phyloP scores from a whole-genome alignment of 2,888 invertebrate species.

The Penaeus monodon region DNA sequence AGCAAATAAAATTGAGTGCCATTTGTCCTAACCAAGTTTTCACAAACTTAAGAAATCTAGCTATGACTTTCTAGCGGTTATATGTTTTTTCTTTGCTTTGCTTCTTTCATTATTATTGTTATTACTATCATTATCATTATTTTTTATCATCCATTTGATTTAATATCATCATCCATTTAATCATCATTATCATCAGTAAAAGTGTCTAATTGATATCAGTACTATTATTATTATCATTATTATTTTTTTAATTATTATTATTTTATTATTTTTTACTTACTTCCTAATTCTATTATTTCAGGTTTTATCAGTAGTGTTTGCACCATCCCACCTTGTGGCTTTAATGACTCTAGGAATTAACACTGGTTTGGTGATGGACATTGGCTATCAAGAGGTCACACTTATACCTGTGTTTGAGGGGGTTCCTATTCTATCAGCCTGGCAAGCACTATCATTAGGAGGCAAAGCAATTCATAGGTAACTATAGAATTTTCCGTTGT shows the following conservation, averaged over 20 bases:
- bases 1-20: too few species aligned
- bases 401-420: slow-evolving; percentile 89
- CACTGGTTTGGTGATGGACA: slow-evolving; percentile 86
- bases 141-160: too few species aligned
- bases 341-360: slow-evolving; percentile 85
- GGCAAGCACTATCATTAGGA: slow-evolving; percentile 85
- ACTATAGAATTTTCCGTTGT: slow-evolving; percentile 68
- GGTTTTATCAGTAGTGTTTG: slow-evolving; percentile 83
- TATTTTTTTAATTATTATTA: not conserved
- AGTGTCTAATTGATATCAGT: too few species aligned
- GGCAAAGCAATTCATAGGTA: slow-evolving; percentile 80
- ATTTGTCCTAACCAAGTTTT: too few species aligned
- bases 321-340: slow-evolving; percentile 87
- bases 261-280: not conserved
- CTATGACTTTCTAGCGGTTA: too few species aligned
- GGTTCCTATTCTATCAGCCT: slow-evolving; percentile 84
- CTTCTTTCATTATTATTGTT: too few species aligned
- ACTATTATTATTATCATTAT: too few species aligned
- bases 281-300: slow-evolving; percentile 67
- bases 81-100: too few species aligned
- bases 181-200: too few species aligned
- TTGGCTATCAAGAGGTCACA: slow-evolving; percentile 87
- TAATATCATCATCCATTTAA: too few species aligned
- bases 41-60: too few species aligned
- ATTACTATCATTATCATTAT: too few species aligned